phyloP scores from a whole-genome alignment of 2,888 invertebrate genomes.

The Poecilus cupreus region DNA sequence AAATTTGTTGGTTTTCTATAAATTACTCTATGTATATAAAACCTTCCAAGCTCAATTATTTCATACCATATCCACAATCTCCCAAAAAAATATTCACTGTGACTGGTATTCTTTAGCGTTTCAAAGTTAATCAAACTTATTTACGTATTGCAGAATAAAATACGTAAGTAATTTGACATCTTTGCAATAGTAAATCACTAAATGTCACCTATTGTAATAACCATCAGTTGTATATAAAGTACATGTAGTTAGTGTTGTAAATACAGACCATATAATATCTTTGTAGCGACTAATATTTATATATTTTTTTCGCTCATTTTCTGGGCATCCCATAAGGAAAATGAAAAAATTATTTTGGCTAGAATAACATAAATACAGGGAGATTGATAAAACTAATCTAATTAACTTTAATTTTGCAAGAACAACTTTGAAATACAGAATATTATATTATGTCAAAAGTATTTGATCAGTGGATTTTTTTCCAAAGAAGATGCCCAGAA shows the following conservation, averaged over 20 bases:
- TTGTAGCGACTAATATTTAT: neutral
- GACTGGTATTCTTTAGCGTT: neutral
- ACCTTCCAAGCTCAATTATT: constrained; percentile 32
- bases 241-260: neutral
- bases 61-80: constrained; percentile 11
- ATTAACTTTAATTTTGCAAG: too few species aligned
- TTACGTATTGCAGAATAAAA: neutral
- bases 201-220: neutral
- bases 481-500: too few species aligned
- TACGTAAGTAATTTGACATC: too few species aligned
- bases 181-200: too few species aligned
- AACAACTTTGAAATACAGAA: too few species aligned
- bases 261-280: neutral
- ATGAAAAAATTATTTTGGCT: too few species aligned
- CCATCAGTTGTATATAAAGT: neutral
- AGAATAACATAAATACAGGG: too few species aligned
- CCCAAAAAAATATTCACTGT: neutral
- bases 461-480: too few species aligned
- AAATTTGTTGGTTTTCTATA: neutral
- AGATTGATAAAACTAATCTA: too few species aligned
- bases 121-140: neutral
- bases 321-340: too few species aligned
- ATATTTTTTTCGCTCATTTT: too few species aligned
- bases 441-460: too few species aligned
- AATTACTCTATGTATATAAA: neutral